Base-by-base conservation (phyloP, 2,888 invertebrate genomes). In the Tuberolachnus salignus region DNA sequence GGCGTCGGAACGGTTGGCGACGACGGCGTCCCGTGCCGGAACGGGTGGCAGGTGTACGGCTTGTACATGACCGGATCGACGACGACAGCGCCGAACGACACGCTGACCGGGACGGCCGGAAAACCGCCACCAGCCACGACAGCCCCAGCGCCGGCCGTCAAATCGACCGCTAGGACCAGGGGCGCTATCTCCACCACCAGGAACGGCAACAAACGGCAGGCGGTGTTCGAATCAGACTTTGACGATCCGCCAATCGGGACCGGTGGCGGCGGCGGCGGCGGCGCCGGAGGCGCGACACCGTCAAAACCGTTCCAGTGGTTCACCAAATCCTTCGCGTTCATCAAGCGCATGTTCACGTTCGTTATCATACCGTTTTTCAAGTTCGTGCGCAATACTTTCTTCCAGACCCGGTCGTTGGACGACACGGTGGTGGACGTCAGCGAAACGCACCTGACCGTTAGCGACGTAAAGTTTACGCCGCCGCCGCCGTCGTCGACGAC, bases 361-460 rank as follows among this genome's bases (percentile, higher is more conserved):
- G 78, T 78, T 59, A 78, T 78, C 67, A 69, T 78, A 49, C 78
- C 78, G 69, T 78, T 78, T 21, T 78, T 78, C 67, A 78, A 78
- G 69, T 78, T 78, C 51, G 59, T 78, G 21, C 69, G 78, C 13
- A 61, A 78, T 59, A 78, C 78, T 57, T 78, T 78, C 42, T 78
- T 78, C 67, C 78, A 78, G 51, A 78, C 78, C 8, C 59, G 78
- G 21, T 67, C 78, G n/a, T 2, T 61, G 42, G 78, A 78, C 69
- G 78, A 78, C 59, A 78, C 78, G 13, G 78, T 78, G 34, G 78
- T 78, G 49, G 78, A 78, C 78, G 78, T 78, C 16, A 78, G 78
- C 69, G 78, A 78, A n/a, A 78, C 78, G 78, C 78, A 55, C n/a
- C 67, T 78, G 46, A 69, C 78, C 13, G 57, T 78, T 49, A 69